These are phyloP conservation scores for Steatocranus sp. DNA, from an alignment of 2,797 vertebrate species.

Conservation along the genomic window DNA sequence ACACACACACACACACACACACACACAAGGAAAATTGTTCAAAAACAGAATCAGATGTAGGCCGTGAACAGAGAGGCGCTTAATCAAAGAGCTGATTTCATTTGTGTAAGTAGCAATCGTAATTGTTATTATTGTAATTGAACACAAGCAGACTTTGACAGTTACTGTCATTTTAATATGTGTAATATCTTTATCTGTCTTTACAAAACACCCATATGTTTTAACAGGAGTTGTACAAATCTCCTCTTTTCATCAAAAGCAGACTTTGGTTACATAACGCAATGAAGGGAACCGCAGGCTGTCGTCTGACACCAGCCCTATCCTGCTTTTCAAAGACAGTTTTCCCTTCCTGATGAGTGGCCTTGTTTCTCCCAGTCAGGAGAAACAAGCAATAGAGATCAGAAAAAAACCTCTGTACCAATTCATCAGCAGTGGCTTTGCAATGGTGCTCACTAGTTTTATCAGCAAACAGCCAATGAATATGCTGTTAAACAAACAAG, in stretches of 20 bases:
- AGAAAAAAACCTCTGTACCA: conserved; percentile 8
- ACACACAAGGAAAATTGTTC: conserved; percentile 44
- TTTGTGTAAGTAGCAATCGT: conserved; percentile 14
- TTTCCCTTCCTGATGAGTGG: conserved; percentile 2
- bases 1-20: neutral
- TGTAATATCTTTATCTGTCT: neutral
- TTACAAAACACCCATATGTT: neutral
- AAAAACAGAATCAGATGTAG: conserved; percentile 51
- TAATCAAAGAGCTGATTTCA: conserved; percentile 49
- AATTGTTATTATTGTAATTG: conserved; percentile 30
- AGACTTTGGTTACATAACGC: neutral
- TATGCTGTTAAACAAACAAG: conserved; percentile 68
- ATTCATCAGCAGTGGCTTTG: conserved; percentile 19
- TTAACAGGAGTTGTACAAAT: neutral
- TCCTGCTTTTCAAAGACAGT: conserved; percentile 49
- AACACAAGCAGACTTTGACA: neutral
- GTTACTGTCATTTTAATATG: neutral
- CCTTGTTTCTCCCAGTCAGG: neutral
- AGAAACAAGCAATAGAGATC: conserved; percentile 31
- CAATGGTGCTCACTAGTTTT: conserved; percentile 35
- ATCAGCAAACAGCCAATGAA: conserved; percentile 63
- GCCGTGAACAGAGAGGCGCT: conserved; percentile 27
- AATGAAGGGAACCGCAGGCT: neutral
- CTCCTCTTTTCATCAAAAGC: neutral
- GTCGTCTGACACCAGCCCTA: conserved; percentile 10